Conservation (phyloP, 2,113 vertebrate species). For the Tetrao urogallus region DNA sequence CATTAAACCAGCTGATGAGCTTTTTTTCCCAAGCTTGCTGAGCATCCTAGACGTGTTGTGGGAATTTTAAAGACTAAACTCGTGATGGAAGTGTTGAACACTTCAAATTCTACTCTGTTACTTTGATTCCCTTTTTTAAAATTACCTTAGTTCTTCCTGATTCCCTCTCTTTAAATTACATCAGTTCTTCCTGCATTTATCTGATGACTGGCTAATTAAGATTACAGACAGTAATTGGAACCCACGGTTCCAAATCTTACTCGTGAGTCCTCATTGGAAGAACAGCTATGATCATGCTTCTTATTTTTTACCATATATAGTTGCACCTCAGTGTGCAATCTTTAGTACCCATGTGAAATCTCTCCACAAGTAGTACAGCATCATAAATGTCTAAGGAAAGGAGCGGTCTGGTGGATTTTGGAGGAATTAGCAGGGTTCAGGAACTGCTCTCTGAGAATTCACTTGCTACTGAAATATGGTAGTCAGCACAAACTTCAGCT, state of each 20-base stretch:
- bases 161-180: neutral
- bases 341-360: neutral
- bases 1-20: neutral
- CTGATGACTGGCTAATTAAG: neutral
- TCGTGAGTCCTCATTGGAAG: neutral
- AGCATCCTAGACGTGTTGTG: neutral
- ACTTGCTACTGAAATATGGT: neutral
- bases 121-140: neutral
- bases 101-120: neutral
- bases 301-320: neutral
- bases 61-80: neutral
- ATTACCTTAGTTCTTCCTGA: too few species aligned
- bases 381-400: neutral
- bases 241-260: neutral
- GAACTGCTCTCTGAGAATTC: neutral
- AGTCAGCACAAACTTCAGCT: neutral
- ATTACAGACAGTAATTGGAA: neutral
- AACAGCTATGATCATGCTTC: neutral
- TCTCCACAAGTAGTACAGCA: neutral
- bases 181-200: neutral
- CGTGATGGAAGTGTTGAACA: neutral
- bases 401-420: neutral
- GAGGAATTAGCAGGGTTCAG: neutral
- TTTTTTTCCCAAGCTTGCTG: neutral
- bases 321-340: accelerated